Conservation (phyloP, 2,797 vertebrate species). For the Nyctalus aviator region DNA sequence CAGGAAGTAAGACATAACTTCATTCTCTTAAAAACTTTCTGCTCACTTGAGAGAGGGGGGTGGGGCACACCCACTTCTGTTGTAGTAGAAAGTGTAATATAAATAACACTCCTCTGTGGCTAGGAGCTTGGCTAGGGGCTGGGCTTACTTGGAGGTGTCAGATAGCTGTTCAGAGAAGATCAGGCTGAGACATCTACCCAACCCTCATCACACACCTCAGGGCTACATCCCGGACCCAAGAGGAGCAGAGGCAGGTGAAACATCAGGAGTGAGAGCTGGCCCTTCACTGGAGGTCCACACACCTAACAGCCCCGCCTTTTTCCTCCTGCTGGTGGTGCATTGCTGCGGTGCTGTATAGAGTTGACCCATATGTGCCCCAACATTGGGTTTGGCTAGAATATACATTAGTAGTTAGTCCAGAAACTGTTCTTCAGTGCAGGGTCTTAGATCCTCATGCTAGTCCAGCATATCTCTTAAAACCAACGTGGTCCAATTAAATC, state of each 20-base stretch:
- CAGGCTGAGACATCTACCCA: background rate
- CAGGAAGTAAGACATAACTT: background rate
- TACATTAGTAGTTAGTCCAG: background rate
- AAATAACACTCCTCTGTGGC: no score
- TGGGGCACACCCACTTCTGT: background rate
- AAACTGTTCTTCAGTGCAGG: background rate
- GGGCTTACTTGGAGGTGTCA: background rate
- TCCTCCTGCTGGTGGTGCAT: background rate
- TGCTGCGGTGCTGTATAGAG: fast-evolving
- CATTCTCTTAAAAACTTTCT: slow-evolving; percentile 22
- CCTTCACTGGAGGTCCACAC: background rate
- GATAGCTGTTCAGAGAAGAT: fast-evolving
- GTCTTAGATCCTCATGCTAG: fast-evolving
- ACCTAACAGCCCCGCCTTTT: fast-evolving
- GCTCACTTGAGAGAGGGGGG: background rate
- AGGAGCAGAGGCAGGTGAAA: background rate
- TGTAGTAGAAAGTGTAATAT: background rate
- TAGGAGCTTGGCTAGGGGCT: background rate
- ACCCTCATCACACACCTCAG: no score
- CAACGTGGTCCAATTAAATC: background rate
- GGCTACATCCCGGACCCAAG: background rate
- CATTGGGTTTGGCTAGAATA: fast-evolving
- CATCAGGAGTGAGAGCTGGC: no score
- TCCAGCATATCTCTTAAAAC: fast-evolving
- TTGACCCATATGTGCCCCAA: fast-evolving